Evolutionary conservation across 2,113 vertebrate genomes (phyloP), one percentile per base, ranked within the genome.

Genomic region (Baryphthengus martii): DNA sequence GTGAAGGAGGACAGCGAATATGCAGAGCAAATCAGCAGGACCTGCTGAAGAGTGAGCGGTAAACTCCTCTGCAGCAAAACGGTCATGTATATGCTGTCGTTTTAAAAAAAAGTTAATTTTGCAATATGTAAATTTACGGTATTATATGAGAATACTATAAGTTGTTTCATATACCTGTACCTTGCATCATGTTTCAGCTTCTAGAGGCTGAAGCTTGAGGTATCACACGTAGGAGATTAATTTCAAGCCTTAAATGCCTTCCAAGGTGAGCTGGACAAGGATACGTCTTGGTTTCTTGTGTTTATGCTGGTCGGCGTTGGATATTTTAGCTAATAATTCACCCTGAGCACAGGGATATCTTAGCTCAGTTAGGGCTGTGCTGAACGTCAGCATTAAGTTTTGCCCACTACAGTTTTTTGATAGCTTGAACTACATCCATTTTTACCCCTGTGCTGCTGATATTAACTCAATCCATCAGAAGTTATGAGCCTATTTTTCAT

Each of bases 161-260:
- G 6, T 49, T 65, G n/a, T 31, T 79, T 73, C 7, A 7, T 44
- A 8, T 23, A 37, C 28, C 6, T 24, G 35, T 44, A 26, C 24
- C 40, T 67, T 8, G 10, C 20, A 7, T 21, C 15, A 10, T 20
- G 19, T 23, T 67, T 85, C 42, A 50, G 8, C 23, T 77, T 66
- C 78, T 52, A 26, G 16, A 68, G 25, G 6, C 12, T 16, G 29
- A 56, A 25, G 19, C 17, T 13, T 58, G 35, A 56, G 44, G n/a
- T 35, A 21, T 47, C 67, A 58, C 0, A 1, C 19, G 23, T 33
- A 16, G 0, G 2, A 1, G 5, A 52, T 42, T 49, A 47, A 49
- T 82, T 63, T n/a, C 44, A 47, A 50, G 40, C 28, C 14, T 42
- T 25, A 25, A 67, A 40, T 8, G 47, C 3, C 1, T 68, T 82